A percentile compares a stretch with the other conserved stretches of the same genome.
phyloP scores from a whole-genome alignment of 2,888 invertebrate species.

The Heliconius sara region DNA sequence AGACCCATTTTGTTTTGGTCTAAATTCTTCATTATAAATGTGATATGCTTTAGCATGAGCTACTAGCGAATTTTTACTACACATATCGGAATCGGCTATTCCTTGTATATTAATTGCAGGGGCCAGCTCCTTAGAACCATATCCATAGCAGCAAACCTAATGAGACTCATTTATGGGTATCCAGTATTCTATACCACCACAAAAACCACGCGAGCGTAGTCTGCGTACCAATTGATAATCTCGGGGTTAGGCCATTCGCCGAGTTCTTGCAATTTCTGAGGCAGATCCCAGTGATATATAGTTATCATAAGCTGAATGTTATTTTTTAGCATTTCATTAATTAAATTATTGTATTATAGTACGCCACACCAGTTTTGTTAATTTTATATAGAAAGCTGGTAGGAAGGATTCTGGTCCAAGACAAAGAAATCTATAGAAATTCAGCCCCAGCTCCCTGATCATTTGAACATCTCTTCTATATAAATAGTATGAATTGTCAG shows the following conservation, averaged over 20 bases:
- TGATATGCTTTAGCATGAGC: constrained; percentile 52
- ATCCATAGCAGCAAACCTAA: constrained; percentile 67
- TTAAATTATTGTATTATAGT: constrained; percentile 72
- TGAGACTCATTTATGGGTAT: constrained; percentile 84
- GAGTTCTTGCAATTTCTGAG: constrained; percentile 76
- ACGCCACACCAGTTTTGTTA: constrained; percentile 75
- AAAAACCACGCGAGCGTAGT: constrained; percentile 73
- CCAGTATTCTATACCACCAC: constrained; percentile 79
- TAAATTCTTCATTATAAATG: constrained; percentile 51
- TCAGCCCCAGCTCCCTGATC: constrained; percentile 71
- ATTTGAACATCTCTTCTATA: constrained; percentile 81
- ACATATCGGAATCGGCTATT: constrained; percentile 73
- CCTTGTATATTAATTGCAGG: constrained; percentile 64
- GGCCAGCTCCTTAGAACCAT: constrained; percentile 61
- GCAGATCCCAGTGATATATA: constrained; percentile 81
- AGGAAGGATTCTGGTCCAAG: constrained; percentile 86
- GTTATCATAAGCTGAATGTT: constrained; percentile 85
- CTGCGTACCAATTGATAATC: constrained; percentile 73
- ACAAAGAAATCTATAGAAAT: constrained; percentile 84
- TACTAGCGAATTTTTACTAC: constrained; percentile 54
- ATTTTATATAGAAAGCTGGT: constrained; percentile 80
- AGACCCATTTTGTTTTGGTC: constrained; percentile 45
- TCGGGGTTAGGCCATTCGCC: constrained; percentile 80
- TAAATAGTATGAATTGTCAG: constrained; percentile 84
- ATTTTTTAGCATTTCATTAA: constrained; percentile 82